Percentiles rank a stretch among this genome's conserved stretches.
Evolutionary conservation across 2,888 invertebrate species (phyloP).

Genomic region (Pardosa pseudoannulata): DNA sequence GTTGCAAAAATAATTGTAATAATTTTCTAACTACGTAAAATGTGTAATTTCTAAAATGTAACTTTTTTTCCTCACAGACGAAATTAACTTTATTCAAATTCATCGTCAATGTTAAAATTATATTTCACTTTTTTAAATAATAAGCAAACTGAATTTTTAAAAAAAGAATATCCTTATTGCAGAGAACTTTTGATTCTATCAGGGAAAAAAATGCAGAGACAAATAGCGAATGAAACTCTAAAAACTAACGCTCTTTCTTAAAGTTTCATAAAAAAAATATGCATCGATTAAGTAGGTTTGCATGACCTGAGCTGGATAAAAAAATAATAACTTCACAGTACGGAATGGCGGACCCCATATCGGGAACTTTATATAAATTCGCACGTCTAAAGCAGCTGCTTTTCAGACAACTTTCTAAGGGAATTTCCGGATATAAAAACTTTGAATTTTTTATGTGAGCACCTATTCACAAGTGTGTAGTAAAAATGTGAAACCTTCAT

Average conservation of each 20-base stretch:
- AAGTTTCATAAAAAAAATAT: constrained; percentile 4
- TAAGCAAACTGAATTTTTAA: no score
- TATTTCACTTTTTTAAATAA: no score
- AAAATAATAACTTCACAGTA: constrained; percentile 33
- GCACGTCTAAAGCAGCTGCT: constrained; percentile 50
- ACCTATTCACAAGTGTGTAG: no score
- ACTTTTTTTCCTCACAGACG: no score
- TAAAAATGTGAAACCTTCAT: no score
- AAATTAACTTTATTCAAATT: no score
- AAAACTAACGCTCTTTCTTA: constrained; percentile 19
- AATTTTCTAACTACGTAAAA: no score
- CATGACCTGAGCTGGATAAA: constrained; percentile 34
- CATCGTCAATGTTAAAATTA: no score
- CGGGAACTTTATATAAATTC: constrained; percentile 52
- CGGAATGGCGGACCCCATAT: not conserved
- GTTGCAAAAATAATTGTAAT: no score
- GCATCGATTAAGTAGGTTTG: constrained; percentile 46
- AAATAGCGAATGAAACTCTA: constrained; percentile 3
- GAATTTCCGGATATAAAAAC: constrained; percentile 5
- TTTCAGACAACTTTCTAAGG: constrained; percentile 3
- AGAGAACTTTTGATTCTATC: not conserved
- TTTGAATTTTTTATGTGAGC: no score
- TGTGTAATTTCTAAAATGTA: no score
- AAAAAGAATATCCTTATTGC: no score
- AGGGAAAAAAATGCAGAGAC: constrained; percentile 7